Evolutionary conservation across 2,888 invertebrate species (phyloP).

Genomic region (Cheilosia soror): DNA sequence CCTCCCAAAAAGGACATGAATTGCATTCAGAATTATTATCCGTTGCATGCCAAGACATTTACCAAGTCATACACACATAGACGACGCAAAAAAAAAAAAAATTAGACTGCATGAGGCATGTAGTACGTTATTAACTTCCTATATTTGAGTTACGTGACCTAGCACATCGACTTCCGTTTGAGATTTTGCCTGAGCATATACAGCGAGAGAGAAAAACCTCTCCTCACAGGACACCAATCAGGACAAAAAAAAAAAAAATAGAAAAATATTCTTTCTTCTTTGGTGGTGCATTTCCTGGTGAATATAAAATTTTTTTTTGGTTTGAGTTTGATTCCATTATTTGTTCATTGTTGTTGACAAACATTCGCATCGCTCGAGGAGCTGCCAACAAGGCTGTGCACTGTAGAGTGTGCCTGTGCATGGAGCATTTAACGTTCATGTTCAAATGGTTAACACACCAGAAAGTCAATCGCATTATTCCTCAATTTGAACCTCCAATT

Average conservation of each 20-base stretch:
- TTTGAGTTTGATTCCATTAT: constrained; percentile 49
- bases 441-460: constrained; percentile 62
- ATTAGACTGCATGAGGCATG: constrained; percentile 41
- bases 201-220: neutral
- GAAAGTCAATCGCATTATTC: constrained; percentile 72
- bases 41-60: constrained; percentile 68
- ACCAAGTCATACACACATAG: constrained; percentile 26
- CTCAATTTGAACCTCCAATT: constrained; percentile 69
- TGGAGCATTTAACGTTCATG: constrained; percentile 62
- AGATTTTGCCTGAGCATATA: constrained; percentile 45
- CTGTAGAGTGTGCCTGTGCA: no score
- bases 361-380: constrained; percentile 59
- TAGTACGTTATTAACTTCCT: constrained; percentile 73
- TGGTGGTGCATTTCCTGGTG: constrained; percentile 49
- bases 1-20: constrained; percentile 67
- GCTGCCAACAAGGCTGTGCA: constrained; percentile 4
- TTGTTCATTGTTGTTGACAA: constrained; percentile 67
- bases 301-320: constrained; percentile 32
- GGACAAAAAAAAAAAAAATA: constrained; percentile 1
- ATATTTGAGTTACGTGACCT: constrained; percentile 75
- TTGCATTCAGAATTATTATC: constrained; percentile 73
- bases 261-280: constrained; percentile 23
- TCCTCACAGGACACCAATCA: constrained; percentile 50
- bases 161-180: constrained; percentile 71
- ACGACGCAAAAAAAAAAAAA: constrained; percentile 27